These are phyloP conservation scores for Phasia obesa DNA, from an alignment of 2,888 invertebrate genomes.

Conservation along the genomic window DNA sequence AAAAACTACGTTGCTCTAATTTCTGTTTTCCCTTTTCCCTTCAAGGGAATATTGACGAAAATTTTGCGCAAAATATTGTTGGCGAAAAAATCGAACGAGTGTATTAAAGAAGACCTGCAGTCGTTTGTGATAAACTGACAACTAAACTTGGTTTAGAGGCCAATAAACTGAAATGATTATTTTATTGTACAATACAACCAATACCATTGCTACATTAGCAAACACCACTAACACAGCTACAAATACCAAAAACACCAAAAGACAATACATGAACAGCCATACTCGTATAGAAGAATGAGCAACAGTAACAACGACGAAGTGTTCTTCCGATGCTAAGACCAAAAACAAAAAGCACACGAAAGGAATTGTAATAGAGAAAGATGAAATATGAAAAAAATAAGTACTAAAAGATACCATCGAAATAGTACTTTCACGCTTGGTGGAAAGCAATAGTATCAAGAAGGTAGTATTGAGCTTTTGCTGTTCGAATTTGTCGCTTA, in stretches of 20 bases:
- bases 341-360: conserved; percentile 32
- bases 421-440: background rate
- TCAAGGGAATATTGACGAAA: conserved; percentile 15
- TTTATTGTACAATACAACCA: conserved; percentile 18
- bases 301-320: conserved; percentile 29
- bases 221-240: background rate
- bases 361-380: conserved; percentile 19
- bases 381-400: conserved; percentile 16
- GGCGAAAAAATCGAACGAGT: conserved; percentile 2
- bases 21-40: background rate
- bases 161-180: conserved; percentile 17
- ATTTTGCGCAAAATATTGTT: background rate
- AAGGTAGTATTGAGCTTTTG: too few relatives aligned
- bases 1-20: conserved; percentile 8
- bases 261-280: conserved; percentile 32
- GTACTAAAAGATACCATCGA: background rate
- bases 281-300: conserved; percentile 2
- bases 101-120: conserved; percentile 72
- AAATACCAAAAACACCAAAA: conserved; percentile 28
- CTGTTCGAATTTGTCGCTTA: too few relatives aligned
- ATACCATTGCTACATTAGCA: conserved; percentile 5
- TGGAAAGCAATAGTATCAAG: too few relatives aligned
- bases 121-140: conserved; percentile 79
- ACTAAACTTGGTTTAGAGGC: conserved; percentile 72
- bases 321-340: conserved; percentile 5